phyloP scores from a whole-genome alignment of 2,888 invertebrate species.

The Girardia tigrina region DNA sequence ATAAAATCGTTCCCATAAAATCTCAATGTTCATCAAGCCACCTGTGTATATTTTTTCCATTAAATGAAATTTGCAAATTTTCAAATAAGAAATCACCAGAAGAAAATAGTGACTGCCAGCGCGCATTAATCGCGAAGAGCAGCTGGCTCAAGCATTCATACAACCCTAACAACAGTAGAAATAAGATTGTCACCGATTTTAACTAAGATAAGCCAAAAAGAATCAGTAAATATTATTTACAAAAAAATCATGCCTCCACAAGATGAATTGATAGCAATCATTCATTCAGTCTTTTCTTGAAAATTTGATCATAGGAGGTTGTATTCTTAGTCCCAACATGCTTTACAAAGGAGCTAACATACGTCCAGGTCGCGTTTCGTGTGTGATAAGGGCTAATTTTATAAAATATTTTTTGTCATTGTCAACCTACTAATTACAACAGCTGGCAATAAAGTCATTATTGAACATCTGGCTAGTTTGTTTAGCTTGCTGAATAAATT shows the following conservation, averaged over 20 bases:
- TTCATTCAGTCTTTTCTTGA: not conserved
- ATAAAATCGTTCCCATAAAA: constrained; percentile 10
- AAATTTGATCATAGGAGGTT: constrained; percentile 6
- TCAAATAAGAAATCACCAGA: not conserved
- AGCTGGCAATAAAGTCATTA: constrained; percentile 17
- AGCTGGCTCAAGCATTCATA: not conserved
- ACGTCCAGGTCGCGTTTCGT: not conserved
- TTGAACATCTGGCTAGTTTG: not conserved
- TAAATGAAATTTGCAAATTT: not conserved
- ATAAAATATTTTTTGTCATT: constrained; percentile 23
- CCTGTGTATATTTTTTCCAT: constrained; percentile 17
- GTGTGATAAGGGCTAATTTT: constrained; percentile 13
- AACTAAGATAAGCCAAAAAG: not conserved
- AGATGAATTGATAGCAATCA: not conserved
- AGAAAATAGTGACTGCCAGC: not conserved
- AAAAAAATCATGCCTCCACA: constrained; percentile 3
- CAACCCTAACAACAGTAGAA: constrained; percentile 1
- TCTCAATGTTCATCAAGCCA: not conserved
- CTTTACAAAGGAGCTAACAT: not conserved
- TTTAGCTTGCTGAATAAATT: constrained; percentile 17
- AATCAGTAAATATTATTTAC: constrained; percentile 14
- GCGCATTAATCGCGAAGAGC: constrained; percentile 4
- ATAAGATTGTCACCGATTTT: not conserved
- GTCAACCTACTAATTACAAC: constrained; percentile 12
- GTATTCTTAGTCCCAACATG: not conserved